Base-by-base conservation (phyloP, 2,888 invertebrate genomes). In the Slavum lentiscoides region DNA sequence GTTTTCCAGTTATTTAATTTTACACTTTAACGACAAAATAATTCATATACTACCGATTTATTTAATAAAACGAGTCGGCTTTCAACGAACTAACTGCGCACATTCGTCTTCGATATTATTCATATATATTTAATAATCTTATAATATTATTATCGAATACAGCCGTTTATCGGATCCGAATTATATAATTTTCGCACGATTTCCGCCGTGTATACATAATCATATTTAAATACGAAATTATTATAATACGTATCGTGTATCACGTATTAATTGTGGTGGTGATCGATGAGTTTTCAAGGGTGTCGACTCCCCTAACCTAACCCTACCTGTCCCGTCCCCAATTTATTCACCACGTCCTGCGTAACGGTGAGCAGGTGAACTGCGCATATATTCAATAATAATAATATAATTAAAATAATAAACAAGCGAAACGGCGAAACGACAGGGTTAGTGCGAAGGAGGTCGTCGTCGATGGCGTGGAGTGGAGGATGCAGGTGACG, bases 271-370 rank as follows among this genome's bases (percentile, higher is more conserved):
- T 37, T 37, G 67, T 0, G 55, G 64, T n/a, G 13, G 19, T 58
- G 75, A 66, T 67, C 67, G 67, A 75, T 67, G 67, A 23, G n/a
- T 58, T 64, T 64, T 62, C 4, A 9, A 39, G 39, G 66, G 74
- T 2, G 74, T 13, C 9, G 64, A 30, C 30, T 30, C 30, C 30
- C 30, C 30, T 30, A 30, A 19, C 15, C 13, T 2, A n/a, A n/a
- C 58, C 30, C 19, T 37, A 55, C 53, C 68, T 58, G 0, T 11
- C 1, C 66, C 39, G 39, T 30, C 4, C 13, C 39, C 13, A 30
- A 23, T 15, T n/a, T 59, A 9, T 13, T 8, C 21, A 4, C 19
- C 30, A 37, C n/a, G 17, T 66, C 55, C 4, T 21, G 30, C 30
- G 53, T 21, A 8, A 23, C 58, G 67, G 23, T n/a, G 9, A 39